Conservation (phyloP, 2,797 vertebrate species). For the Babyrousa celebensis region DNA sequence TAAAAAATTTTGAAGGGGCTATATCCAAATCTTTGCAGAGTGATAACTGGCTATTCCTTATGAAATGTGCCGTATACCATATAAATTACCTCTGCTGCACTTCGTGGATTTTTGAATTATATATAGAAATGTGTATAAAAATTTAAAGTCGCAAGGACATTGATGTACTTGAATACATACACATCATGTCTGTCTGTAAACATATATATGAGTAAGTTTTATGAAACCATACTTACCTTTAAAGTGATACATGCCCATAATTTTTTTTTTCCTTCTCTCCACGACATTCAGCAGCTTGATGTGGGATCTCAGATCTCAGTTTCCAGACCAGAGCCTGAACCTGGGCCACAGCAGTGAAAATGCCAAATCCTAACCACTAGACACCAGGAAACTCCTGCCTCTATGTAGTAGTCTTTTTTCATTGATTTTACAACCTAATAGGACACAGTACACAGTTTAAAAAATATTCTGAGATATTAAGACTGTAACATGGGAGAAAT, state of each 20-base stretch:
- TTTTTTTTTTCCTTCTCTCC: too few species aligned
- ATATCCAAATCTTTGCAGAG: constrained; percentile 7
- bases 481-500: not conserved
- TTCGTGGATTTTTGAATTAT: constrained; percentile 18
- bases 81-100: not conserved
- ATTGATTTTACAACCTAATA: not conserved
- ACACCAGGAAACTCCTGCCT: too few species aligned
- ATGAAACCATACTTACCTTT: not conserved
- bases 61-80: not conserved
- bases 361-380: too few species aligned
- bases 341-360: too few species aligned
- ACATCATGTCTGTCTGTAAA: not conserved
- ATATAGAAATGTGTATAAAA: not conserved
- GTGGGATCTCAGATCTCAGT: too few species aligned
- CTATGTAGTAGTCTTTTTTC: too few species aligned
- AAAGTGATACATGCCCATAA: not conserved
- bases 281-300: too few species aligned
- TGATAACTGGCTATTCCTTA: not conserved
- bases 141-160: not conserved
- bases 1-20: not conserved
- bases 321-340: too few species aligned
- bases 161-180: not conserved
- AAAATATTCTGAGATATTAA: not conserved
- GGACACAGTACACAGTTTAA: not conserved
- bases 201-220: not conserved